Base-by-base conservation (phyloP, 2,113 vertebrate species). In the Trinectes maculatus region DNA sequence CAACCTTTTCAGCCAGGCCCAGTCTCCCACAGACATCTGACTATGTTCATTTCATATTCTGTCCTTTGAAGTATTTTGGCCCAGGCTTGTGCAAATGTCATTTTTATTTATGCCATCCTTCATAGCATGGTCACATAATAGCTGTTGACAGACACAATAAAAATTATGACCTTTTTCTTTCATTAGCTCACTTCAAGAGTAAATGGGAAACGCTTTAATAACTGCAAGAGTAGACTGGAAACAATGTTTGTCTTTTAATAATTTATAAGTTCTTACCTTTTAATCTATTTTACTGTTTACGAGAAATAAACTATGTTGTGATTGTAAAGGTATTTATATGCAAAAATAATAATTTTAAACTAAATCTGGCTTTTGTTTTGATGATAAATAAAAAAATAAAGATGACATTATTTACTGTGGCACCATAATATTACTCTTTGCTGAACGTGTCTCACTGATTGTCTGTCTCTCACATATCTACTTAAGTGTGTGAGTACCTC, bases 401-500 rank as follows among this genome's bases (percentile, higher is more conserved):
- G n/a, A n/a, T n/a, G n/a, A n/a, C n/a, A n/a, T n/a, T n/a, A n/a
- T n/a, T n/a, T n/a, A n/a, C n/a, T n/a, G n/a, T n/a, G n/a, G n/a
- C n/a, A n/a, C n/a, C n/a, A n/a, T n/a, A n/a, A n/a, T n/a, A 0
- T 49, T 6, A 8, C 25, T 48, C 22, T 47, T 25, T 36, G 13
- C 5, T 18, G 22, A 12, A 29, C 16, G 5, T 28, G 3, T 52
- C 15, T 42, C 42, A 24, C 12, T 51, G n/a, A 54, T 36, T 64
- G 54, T 74, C 69, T 59, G 47, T 70, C 34, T 40, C 67, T 15
- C 8, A 11, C 36, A 12, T n/a, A 36, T 58, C 31, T 44, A 49
- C 13, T 11, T 74, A 6, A 62, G 34, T 74, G 65, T 71, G 71
- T 79, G 88, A 90, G 91, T 90, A 87, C 87, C 85, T 93, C 42